Conservation (phyloP, 2,888 invertebrate species). For the Zaprionus lineosus region DNA sequence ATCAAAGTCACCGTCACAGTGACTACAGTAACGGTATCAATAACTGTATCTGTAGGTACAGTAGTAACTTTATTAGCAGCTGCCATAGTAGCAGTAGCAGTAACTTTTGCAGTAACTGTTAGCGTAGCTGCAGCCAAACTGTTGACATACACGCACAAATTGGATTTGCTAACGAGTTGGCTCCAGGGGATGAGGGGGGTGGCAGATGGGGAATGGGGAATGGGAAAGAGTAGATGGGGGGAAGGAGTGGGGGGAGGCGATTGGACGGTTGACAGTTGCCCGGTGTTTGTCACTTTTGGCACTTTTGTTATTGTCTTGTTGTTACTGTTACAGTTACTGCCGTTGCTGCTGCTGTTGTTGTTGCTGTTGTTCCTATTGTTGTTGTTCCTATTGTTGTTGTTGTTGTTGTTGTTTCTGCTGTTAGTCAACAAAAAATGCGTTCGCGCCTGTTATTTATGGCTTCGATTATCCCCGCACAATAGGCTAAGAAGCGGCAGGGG, state of each 20-base stretch:
- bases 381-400: slow-evolving; percentile 16
- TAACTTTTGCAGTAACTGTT: slow-evolving; percentile 39
- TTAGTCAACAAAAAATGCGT: slow-evolving; percentile 43
- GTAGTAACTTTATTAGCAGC: no score
- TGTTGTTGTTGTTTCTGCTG: slow-evolving; percentile 20
- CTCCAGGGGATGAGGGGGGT: not conserved
- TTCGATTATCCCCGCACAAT: slow-evolving; percentile 75
- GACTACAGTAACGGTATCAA: no score
- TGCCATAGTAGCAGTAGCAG: slow-evolving; percentile 6
- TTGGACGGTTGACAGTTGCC: slow-evolving; percentile 57
- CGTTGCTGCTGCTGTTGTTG: slow-evolving; percentile 18
- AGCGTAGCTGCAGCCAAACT: slow-evolving; percentile 52
- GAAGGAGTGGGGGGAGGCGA: not conserved
- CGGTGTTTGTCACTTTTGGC: slow-evolving; percentile 73
- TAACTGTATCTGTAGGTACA: no score
- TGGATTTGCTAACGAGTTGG: slow-evolving; percentile 72
- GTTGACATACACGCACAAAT: slow-evolving; percentile 74
- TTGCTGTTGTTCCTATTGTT: not conserved
- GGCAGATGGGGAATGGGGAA: not conserved
- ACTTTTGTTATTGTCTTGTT: slow-evolving; percentile 66
- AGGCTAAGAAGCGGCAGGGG: slow-evolving; percentile 48
- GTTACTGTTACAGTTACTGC: no score
- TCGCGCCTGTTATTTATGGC: slow-evolving; percentile 77
- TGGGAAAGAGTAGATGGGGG: not conserved
- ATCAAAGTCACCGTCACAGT: no score